A percentile compares a stretch with the other conserved stretches of the same genome.
These are phyloP conservation scores for Volucella bombylans DNA, from an alignment of 2,888 invertebrate genomes.

Conservation along the genomic window DNA sequence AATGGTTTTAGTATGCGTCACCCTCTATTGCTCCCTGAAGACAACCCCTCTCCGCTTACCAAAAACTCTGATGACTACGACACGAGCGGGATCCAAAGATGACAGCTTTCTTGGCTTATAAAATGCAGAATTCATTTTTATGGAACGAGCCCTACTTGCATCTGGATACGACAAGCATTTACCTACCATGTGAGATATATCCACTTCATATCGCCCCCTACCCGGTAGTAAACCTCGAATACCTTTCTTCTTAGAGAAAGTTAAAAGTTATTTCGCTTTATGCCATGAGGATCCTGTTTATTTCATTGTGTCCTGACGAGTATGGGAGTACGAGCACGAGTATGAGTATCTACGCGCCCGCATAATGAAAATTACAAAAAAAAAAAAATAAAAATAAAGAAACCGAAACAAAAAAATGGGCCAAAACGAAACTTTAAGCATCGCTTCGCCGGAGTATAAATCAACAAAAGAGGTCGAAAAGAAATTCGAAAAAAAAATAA, in stretches of 20 bases:
- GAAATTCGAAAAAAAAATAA: not conserved
- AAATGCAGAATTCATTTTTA: slow-evolving; percentile 19
- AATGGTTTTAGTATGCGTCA: not conserved
- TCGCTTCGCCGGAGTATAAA: slow-evolving; percentile 39
- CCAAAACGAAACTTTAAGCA: slow-evolving; percentile 41
- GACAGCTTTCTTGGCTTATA: slow-evolving; percentile 48
- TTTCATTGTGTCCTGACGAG: slow-evolving; percentile 20
- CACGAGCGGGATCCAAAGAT: slow-evolving; percentile 24
- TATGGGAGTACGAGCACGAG: too few relatives aligned
- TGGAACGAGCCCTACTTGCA: slow-evolving; percentile 18
- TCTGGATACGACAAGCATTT: slow-evolving; percentile 48
- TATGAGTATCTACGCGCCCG: slow-evolving; percentile 4
- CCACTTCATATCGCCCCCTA: not conserved
- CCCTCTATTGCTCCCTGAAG: not conserved
- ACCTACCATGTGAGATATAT: slow-evolving; percentile 39
- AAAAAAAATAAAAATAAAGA: too few relatives aligned
- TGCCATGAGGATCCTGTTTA: not conserved
- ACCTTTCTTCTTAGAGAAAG: not conserved
- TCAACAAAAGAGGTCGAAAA: slow-evolving; percentile 46
- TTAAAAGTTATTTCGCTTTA: slow-evolving; percentile 18
- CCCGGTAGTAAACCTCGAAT: not conserved
- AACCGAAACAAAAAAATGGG: slow-evolving; percentile 2
- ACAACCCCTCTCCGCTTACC: not conserved
- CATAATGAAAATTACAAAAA: slow-evolving; percentile 39
- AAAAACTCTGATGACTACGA: not conserved